Base-by-base conservation (phyloP, 2,113 vertebrate species). In the Nibea coibor region DNA sequence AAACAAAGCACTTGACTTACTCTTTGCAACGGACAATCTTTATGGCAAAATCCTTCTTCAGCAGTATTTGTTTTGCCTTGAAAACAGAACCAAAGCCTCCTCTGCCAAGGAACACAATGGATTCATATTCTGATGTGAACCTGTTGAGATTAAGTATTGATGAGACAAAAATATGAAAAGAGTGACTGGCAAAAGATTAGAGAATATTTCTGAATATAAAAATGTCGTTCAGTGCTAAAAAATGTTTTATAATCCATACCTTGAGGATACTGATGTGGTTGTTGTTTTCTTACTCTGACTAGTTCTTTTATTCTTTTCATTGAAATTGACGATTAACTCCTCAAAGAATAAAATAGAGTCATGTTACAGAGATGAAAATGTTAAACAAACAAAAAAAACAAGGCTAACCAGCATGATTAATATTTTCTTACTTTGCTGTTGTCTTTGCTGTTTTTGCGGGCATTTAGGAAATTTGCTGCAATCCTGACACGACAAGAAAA, bases 31-130 rank as follows among this genome's bases (percentile, higher is more conserved):
- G 71, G 10, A 95, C 93, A 8, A 94, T 84, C 85, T 96, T 96
- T 62, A 96, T 74, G 22, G 95, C 95, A 72, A 45, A 94, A 63
- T 28, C n/a, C 8, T 4, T 87, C 0, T 47, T 5, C 26, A 91
- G 50, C 2, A 93, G 74, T 72, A 69, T 93, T 10, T 73, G 17
- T 72, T 51, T 88, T n/a, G 93, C 95, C 63, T 90, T 94, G 48
- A 64, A 95, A 81, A 96, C 95, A 17, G 0, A 2, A 11, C 95
- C 95, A 86, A 94, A 95, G 0, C 85, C 72, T 78, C 95, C 95
- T 54, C 80, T 88, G 14, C 88, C 93, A 4, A 96, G 79, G 0
- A 0, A 0, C 58, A 43, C 8, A 15, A 95, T 91, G 3, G 28
- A 72, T 26, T 94, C 90, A 72, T 87, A 96, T 0, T 95, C 93